Conservation (phyloP, 2,888 invertebrate species). For the Nowickia ferox region DNA sequence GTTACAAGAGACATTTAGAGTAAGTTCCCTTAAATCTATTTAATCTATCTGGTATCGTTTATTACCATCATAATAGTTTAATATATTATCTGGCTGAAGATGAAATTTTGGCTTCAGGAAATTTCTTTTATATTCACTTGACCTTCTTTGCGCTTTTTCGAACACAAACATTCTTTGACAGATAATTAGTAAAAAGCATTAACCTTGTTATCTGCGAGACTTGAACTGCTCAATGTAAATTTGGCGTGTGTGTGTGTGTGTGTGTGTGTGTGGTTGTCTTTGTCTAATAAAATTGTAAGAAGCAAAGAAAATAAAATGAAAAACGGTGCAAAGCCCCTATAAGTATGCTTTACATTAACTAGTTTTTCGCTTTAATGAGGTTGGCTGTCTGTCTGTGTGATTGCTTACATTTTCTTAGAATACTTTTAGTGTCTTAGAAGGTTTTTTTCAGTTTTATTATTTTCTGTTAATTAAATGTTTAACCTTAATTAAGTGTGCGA, state of each 20-base stretch:
- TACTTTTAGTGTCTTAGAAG: not conserved
- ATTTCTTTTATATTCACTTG: slow-evolving; percentile 22
- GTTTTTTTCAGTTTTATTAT: not conserved
- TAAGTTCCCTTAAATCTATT: too few relatives aligned
- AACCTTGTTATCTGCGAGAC: slow-evolving; percentile 27
- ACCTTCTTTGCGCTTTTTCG: slow-evolving; percentile 1
- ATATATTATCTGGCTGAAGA: not conserved
- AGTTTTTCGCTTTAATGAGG: not conserved
- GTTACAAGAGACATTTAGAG: too few relatives aligned
- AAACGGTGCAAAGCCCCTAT: slow-evolving; percentile 56
- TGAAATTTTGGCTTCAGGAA: not conserved
- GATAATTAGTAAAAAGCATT: slow-evolving; percentile 59
- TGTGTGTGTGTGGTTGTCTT: not conserved
- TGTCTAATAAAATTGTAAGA: not conserved
- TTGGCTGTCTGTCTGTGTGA: not conserved
- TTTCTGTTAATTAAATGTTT: slow-evolving; percentile 63
- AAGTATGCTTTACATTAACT: slow-evolving; percentile 29
- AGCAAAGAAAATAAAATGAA: slow-evolving; percentile 13
- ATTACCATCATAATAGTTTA: not conserved
- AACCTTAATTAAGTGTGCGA: slow-evolving; percentile 63
- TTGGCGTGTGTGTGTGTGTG: not conserved
- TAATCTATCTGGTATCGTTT: too few relatives aligned
- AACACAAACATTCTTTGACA: slow-evolving; percentile 16
- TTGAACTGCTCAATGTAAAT: not conserved
- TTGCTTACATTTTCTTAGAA: slow-evolving; percentile 6